Conservation (phyloP, 2,797 vertebrate species). For the Lepilemur ruficaudatus region DNA sequence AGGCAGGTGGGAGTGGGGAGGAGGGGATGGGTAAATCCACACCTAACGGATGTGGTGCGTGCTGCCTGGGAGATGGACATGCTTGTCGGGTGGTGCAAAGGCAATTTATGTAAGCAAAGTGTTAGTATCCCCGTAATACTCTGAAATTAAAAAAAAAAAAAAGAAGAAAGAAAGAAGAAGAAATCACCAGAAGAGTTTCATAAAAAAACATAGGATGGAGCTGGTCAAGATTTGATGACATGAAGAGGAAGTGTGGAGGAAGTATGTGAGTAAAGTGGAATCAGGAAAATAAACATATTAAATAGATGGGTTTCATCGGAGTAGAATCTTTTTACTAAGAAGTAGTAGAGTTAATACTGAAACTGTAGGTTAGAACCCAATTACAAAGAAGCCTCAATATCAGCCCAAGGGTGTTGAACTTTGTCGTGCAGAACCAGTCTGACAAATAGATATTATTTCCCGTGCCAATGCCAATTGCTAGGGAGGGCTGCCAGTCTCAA, state of each 20-base stretch:
- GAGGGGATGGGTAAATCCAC: too few species aligned
- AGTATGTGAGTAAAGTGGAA: not conserved
- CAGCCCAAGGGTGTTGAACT: not conserved
- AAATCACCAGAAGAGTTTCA: not conserved
- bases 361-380: constrained; percentile 35
- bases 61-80: too few species aligned
- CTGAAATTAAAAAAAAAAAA: not conserved
- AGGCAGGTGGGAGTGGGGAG: too few species aligned
- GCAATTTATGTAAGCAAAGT: too few species aligned
- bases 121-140: too few species aligned
- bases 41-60: too few species aligned
- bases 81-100: too few species aligned
- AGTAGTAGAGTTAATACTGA: constrained; percentile 18
- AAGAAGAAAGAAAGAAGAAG: not conserved
- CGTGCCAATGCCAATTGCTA: not conserved
- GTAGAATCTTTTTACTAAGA: constrained; percentile 13
- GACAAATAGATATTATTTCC: constrained; percentile 24
- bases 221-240: not conserved
- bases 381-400: not conserved
- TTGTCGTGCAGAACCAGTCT: not conserved
- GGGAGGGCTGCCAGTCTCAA: not conserved
- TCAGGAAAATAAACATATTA: constrained; percentile 23
- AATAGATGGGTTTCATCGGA: not conserved
- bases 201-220: not conserved
- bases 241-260: not conserved